Conservation (phyloP, 64 coral and sea anemone species). For the Exaiptasia diaphana region DNA sequence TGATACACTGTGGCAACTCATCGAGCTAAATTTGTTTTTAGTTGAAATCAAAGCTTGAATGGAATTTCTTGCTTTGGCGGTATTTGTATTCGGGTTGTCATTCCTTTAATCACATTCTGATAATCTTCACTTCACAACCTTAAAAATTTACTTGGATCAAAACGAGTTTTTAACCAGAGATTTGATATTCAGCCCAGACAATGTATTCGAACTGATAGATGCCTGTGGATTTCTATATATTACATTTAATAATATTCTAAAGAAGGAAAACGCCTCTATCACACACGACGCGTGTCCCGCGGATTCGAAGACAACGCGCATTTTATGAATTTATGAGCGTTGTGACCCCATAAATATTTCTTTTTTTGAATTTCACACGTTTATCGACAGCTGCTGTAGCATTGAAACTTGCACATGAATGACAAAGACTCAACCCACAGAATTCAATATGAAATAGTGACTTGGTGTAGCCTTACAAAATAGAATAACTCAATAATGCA, state of each 20-base stretch:
- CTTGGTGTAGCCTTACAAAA: too few relatives aligned
- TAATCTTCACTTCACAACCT: not conserved
- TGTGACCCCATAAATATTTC: not conserved
- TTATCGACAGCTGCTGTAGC: not conserved
- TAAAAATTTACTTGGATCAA: not conserved
- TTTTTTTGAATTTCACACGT: not conserved
- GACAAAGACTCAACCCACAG: not conserved
- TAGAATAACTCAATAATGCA: too few relatives aligned
- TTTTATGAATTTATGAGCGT: slow-evolving; percentile 24
- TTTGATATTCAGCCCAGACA: not conserved
- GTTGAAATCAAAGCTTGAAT: not conserved
- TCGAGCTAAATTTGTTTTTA: not conserved
- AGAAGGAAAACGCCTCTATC: slow-evolving; percentile 13
- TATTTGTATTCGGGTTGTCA: not conserved
- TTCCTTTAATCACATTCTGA: not conserved
- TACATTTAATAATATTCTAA: not conserved
- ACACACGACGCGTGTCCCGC: not conserved
- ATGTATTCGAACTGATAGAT: not conserved
- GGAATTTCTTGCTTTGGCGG: not conserved
- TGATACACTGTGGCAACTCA: not conserved
- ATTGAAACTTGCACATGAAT: not conserved
- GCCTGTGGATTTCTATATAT: not conserved
- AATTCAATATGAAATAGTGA: not conserved
- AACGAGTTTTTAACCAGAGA: too few relatives aligned
- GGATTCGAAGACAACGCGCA: not conserved